These are phyloP conservation scores for Agriopis leucophaearia DNA, from an alignment of 2,888 invertebrate genomes.

Conservation along the genomic window DNA sequence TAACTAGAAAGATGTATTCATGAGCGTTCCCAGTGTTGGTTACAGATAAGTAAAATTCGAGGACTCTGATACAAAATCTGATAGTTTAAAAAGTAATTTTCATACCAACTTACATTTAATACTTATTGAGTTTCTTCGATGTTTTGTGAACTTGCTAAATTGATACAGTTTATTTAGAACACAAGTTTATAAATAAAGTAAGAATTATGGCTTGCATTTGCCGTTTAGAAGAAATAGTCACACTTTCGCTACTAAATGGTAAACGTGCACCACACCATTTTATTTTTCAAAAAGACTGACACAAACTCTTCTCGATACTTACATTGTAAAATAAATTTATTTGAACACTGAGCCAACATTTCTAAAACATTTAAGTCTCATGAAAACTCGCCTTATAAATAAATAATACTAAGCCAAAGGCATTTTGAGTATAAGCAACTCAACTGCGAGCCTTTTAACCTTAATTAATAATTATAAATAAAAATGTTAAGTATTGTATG, in stretches of 20 bases:
- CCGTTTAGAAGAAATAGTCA: neutral
- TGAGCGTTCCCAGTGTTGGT: constrained; percentile 21
- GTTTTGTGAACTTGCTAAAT: neutral
- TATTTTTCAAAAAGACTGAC: constrained; percentile 53
- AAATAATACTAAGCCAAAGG: constrained; percentile 43
- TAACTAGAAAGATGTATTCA: constrained; percentile 1
- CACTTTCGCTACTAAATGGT: neutral
- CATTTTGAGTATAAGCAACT: constrained; percentile 36
- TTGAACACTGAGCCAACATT: constrained; percentile 15
- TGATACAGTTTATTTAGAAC: neutral
- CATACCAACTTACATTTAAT: neutral
- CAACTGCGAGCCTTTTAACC: constrained; percentile 46
- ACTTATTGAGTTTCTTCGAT: neutral
- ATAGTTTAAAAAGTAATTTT: neutral
- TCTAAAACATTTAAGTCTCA: constrained; percentile 31
- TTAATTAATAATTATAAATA: constrained; percentile 59
- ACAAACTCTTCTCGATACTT: constrained; percentile 22
- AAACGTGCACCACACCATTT: neutral
- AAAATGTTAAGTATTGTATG: constrained; percentile 59
- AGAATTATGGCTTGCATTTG: neutral
- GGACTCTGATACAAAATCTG: neutral
- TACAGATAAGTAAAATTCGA: neutral
- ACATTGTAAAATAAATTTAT: constrained; percentile 12
- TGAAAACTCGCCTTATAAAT: constrained; percentile 53
- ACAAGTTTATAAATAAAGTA: constrained; percentile 1